phyloP scores from a whole-genome alignment of 2,113 vertebrate species.

The Dromas ardeola region DNA sequence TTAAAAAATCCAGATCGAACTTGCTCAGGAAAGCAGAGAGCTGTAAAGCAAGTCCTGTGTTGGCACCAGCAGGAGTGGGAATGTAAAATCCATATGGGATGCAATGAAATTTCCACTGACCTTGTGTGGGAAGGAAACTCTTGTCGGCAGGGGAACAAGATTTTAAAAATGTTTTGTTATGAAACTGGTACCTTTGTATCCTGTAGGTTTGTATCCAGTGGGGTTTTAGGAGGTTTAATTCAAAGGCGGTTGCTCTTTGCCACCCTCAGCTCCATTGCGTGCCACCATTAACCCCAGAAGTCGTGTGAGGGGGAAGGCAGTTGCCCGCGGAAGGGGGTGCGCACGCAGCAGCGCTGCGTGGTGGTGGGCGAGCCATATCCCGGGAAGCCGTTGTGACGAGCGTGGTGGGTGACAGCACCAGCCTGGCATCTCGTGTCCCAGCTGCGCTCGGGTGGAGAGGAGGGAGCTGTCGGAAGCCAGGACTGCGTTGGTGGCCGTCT shows the following conservation, averaged over 20 bases:
- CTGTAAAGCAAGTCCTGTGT: not conserved
- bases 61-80: conserved; percentile 5
- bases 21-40: not conserved
- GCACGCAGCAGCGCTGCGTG: fast-evolving
- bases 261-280: fast-evolving
- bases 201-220: not conserved
- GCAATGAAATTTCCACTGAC: not conserved
- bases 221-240: not conserved
- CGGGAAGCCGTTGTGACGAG: fast-evolving
- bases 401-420: not conserved
- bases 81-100: conserved; percentile 15
- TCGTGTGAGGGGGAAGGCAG: fast-evolving
- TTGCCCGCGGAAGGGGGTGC: not conserved
- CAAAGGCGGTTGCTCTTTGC: not conserved
- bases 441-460: not conserved
- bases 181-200: not conserved
- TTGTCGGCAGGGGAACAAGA: not conserved
- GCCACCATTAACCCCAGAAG: fast-evolving
- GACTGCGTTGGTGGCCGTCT: not conserved
- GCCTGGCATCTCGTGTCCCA: not conserved
- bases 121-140: conserved; percentile 1
- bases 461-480: not conserved
- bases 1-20: not conserved
- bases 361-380: not conserved
- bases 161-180: not conserved